Base-by-base conservation (phyloP, 2,113 vertebrate genomes). In the Chloropsis cyanopogon region DNA sequence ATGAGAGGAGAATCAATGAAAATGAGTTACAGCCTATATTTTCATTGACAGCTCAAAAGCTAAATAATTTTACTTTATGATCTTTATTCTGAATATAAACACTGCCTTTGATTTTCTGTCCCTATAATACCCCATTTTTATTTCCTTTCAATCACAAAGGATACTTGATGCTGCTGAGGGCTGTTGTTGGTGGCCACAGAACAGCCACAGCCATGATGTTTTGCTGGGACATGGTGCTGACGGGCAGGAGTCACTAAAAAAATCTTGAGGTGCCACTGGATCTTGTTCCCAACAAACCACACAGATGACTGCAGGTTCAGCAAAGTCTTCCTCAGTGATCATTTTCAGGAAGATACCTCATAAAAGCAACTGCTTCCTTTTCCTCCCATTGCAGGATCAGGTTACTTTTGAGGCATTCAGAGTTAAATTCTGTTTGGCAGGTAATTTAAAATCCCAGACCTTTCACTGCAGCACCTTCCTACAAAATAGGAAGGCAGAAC, bases 371-470 rank as follows among this genome's bases (percentile, higher is more conserved):
- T 1, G 1, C 2, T 77, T 87, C 47, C 19, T 75, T 92, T 69
- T 76, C 29, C 54, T 72, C 6, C 8, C 1, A 0, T 49, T 66
- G 35, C 31, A 73, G 37, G n/a, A 39, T 60, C 23, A 50, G 66
- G 29, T 72, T 66, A 71, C 37, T 89, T 89, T 64, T 82, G 82
- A 92, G 89, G 35, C 6, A 25, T 75, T 23, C 60, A 59, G 26
- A 77, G 42, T n/a, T 80, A 88, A 93, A 90, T 93, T 80, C 50
- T 69, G 64, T 73, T 91, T 91, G 91, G 28, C 50, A 93, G 78
- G 29, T 88, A 86, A 88, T 96, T 91, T 90, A 83, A 93, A 91
- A 93, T n/a, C 60, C 39, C n/a, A 91, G 24, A 29, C 26, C 19
- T 90, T 87, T 77, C 42, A 75, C 7, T 29, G n/a, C 35, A 90